phyloP scores from a whole-genome alignment of 2,113 vertebrate genomes.

The Hippolais icterina region DNA sequence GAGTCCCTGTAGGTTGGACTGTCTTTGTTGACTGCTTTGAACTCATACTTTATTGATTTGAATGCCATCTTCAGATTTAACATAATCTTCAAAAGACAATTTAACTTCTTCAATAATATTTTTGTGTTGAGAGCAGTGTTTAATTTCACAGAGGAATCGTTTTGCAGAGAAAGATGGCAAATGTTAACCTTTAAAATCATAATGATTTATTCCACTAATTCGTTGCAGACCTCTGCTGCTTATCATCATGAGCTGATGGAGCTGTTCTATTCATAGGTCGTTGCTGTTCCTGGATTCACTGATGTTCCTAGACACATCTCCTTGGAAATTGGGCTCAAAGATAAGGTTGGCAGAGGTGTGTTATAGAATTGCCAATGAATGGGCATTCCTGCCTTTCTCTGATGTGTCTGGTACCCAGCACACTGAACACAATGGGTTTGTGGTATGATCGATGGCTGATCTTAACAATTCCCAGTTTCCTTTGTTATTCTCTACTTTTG shows the following conservation, averaged over 20 bases:
- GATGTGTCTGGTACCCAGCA: not conserved
- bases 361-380: not conserved
- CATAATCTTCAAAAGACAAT: not conserved
- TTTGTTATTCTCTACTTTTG: not conserved
- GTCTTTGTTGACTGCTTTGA: not conserved
- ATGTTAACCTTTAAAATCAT: constrained; percentile 46
- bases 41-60: not conserved
- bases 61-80: not conserved
- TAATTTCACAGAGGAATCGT: constrained; percentile 2
- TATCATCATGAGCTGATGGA: not conserved
- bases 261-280: not conserved
- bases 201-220: constrained; percentile 27
- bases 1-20: not conserved
- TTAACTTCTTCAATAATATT: constrained; percentile 32
- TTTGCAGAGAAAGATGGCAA: not conserved
- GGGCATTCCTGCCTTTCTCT: not conserved
- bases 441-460: not conserved
- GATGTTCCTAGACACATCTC: not conserved
- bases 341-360: not conserved
- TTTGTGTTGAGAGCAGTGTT: not conserved
- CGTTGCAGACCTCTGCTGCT: not conserved
- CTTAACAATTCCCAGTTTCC: not conserved
- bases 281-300: not conserved
- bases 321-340: not conserved
- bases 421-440: not conserved